Conservation (phyloP, 1,140 invertebrate species). For the Stratiolaelaps scimitus region DNA sequence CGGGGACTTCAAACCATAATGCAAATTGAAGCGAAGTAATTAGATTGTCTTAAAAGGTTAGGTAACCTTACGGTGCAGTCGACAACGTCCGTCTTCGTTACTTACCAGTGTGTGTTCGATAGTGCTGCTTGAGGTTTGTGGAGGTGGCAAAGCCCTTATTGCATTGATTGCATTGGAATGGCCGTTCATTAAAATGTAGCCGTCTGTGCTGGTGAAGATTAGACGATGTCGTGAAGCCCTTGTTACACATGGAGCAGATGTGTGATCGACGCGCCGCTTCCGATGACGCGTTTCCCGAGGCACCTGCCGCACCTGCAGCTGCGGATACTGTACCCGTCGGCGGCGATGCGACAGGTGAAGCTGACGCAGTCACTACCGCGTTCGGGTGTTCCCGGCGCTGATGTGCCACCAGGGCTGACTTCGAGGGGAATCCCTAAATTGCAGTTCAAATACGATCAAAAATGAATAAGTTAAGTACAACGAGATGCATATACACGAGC, state of each 20-base stretch:
- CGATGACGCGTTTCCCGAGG: too few relatives aligned
- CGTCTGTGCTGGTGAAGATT: conserved; percentile 25
- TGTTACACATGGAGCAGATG: conserved; percentile 22
- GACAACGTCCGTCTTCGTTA: neutral
- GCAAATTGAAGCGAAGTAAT: neutral
- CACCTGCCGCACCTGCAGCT: too few relatives aligned
- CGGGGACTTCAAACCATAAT: neutral
- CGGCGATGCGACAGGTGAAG: too few relatives aligned
- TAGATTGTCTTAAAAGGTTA: neutral
- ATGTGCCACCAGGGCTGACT: too few relatives aligned
- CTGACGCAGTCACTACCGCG: too few relatives aligned
- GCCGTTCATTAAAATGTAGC: conserved; percentile 24
- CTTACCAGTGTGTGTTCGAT: conserved; percentile 35
- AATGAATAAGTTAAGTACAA: too few relatives aligned
- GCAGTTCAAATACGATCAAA: too few relatives aligned
- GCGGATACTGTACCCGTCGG: too few relatives aligned
- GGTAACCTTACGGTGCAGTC: neutral
- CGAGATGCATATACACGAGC: too few relatives aligned
- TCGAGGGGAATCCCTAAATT: too few relatives aligned
- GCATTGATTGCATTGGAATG: conserved; percentile 32
- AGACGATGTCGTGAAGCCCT: conserved; percentile 11
- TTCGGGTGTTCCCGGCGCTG: too few relatives aligned
- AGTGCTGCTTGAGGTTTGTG: conserved; percentile 32
- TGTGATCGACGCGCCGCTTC: neutral
- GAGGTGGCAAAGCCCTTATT: conserved; percentile 34